Conservation (phyloP, 2,888 invertebrate genomes). For the Odontocolon sp. region DNA sequence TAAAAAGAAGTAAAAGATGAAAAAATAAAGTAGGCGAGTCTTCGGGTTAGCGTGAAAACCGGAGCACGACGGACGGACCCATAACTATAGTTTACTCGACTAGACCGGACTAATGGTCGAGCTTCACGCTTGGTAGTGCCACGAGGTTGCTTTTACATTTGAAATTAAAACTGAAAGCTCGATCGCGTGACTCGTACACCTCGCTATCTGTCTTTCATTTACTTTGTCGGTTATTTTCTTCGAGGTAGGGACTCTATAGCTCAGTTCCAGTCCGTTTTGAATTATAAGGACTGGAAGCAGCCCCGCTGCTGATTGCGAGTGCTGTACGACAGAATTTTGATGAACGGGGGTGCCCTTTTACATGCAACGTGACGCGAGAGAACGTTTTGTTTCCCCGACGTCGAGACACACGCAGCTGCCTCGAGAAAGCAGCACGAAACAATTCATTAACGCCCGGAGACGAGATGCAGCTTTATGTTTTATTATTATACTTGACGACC, state of each 20-base stretch:
- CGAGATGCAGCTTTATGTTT: slow-evolving; percentile 1
- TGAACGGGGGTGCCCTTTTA: slow-evolving; percentile 20
- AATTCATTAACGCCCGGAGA: slow-evolving; percentile 22
- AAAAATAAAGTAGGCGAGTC: slow-evolving; percentile 47
- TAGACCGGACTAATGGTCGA: slow-evolving; percentile 35
- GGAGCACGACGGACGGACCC: slow-evolving; percentile 52
- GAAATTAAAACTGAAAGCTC: slow-evolving; percentile 56
- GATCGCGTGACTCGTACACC: slow-evolving; percentile 48
- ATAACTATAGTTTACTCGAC: slow-evolving; percentile 20
- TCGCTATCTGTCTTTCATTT: neutral
- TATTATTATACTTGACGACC: slow-evolving; percentile 10
- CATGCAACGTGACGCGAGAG: slow-evolving; percentile 14
- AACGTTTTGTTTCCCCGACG: slow-evolving; percentile 33
- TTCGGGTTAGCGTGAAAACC: slow-evolving; percentile 47
- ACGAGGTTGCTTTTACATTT: slow-evolving; percentile 43
- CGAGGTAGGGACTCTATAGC: too few species aligned
- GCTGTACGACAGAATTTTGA: slow-evolving; percentile 27
- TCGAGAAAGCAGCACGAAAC: slow-evolving; percentile 24
- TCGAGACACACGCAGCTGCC: neutral
- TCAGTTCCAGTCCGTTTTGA: too few species aligned
- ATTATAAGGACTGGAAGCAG: too few species aligned
- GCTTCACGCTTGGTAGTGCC: slow-evolving; percentile 52
- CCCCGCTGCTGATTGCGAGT: slow-evolving; percentile 40
- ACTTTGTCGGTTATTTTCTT: neutral
- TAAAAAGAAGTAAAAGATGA: neutral